Evolutionary conservation across 1,140 invertebrate species (phyloP), one percentile per base, ranked within the genome.

Genomic region (Myzus persicae): DNA sequence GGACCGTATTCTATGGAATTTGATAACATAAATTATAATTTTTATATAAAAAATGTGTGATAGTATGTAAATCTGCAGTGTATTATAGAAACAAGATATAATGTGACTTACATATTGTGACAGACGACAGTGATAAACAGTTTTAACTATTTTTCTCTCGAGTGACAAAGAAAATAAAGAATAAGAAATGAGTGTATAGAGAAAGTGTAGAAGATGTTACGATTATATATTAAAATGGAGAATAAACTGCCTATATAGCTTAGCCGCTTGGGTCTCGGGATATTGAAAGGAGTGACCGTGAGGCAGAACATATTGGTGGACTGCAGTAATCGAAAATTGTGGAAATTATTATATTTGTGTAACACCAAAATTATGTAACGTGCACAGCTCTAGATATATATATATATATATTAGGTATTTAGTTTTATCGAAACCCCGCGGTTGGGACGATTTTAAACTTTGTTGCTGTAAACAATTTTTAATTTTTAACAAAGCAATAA

Each of bases 81-180:
- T 6, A 76, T n/a, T 26, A 85, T 85, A n/a, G 31, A 46, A 20
- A 85, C 5, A n/a, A 31, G 11, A 44, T 46, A 85, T 42, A 76
- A 67, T 14, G 59, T 76, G 31, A 76, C 59, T 76, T 76, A 76
- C n/a, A 76, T 76, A 76, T 76, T 76, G n/a, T 76, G 31, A 76
- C n/a, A 76, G 59, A 24, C n/a, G 59, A 76, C 14, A 76, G 59
- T n/a, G 59, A 76, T 76, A 76, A 76, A 76, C 31, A 76, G 7
- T 85, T 85, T 85, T 9, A 31, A 4, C 22, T 42, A 85, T 85
- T 85, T 85, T 85, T n/a, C 40, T 85, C 31, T 76, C 26, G 84
- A 85, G 14, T 85, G 42, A 85, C 84, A 85, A 85, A 44, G 42
- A 44, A 85, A 85, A 85, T 44, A 85, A 44, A 76, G n/a, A 85